Evolutionary conservation across 92 coral and sea anemone species (phyloP).

Genomic region (Epizoanthus rinbou): DNA sequence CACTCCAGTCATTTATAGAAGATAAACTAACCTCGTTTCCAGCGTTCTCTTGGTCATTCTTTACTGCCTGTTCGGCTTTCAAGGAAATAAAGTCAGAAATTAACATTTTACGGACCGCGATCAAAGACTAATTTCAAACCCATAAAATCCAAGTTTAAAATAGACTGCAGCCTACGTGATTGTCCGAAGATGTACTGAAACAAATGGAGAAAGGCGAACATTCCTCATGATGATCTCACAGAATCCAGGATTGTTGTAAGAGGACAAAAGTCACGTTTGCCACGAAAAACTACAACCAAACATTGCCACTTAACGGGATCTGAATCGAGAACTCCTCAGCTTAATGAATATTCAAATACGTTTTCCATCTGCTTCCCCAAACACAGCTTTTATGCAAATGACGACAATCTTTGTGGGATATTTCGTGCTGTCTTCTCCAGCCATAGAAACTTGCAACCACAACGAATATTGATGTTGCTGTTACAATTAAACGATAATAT

Average conservation of each 20-base stretch:
- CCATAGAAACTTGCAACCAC: constrained; percentile 22
- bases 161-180: constrained; percentile 37
- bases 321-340: background rate
- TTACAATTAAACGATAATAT: constrained; percentile 15
- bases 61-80: constrained; percentile 30
- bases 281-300: background rate
- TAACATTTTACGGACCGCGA: constrained; percentile 32
- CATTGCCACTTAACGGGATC: background rate
- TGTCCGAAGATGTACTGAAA: constrained; percentile 53
- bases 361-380: constrained; percentile 14
- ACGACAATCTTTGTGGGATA: background rate
- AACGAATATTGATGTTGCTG: background rate
- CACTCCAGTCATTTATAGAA: background rate
- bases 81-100: constrained; percentile 26
- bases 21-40: constrained; percentile 26
- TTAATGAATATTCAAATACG: constrained; percentile 19
- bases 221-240: constrained; percentile 33
- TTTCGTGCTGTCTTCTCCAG: constrained; percentile 10
- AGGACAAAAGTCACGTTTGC: background rate
- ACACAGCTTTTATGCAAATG: constrained; percentile 7
- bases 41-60: background rate
- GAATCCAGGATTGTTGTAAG: background rate
- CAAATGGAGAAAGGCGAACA: constrained; percentile 67
- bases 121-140: constrained; percentile 40
- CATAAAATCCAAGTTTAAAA: constrained; percentile 5